These are phyloP conservation scores for Tipula helvola DNA, from an alignment of 2,888 invertebrate species.

Conservation along the genomic window DNA sequence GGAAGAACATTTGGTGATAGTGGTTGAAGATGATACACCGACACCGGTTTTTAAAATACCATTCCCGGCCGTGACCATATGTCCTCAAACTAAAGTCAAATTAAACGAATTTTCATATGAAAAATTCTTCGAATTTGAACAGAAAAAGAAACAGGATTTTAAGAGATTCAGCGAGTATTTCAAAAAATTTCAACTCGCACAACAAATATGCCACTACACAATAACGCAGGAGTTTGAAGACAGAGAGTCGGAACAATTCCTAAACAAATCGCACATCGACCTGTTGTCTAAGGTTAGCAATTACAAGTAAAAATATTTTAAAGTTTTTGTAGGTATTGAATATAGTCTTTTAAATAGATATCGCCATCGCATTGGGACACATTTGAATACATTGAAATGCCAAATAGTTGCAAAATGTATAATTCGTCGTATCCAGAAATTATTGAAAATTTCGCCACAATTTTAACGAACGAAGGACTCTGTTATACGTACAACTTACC, in stretches of 20 bases:
- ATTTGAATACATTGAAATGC: too few species aligned
- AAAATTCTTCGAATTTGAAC: too few species aligned
- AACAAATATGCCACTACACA: neutral
- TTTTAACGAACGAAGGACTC: neutral
- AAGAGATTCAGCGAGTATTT: too few species aligned
- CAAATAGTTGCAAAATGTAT: too few species aligned
- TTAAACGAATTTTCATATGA: neutral
- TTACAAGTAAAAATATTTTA: too few species aligned
- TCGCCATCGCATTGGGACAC: too few species aligned
- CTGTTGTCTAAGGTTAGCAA: neutral
- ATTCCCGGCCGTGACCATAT: neutral
- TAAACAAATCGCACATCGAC: neutral
- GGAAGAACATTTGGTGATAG: conserved; percentile 58
- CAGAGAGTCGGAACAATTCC: neutral
- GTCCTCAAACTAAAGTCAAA: neutral
- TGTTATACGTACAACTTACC: neutral
- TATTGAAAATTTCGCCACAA: too few species aligned
- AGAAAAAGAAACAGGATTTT: neutral
- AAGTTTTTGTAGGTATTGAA: too few species aligned
- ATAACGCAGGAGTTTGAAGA: neutral
- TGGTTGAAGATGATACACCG: conserved; percentile 28
- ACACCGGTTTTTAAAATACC: neutral
- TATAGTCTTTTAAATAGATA: too few species aligned
- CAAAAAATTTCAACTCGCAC: neutral
- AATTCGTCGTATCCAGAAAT: too few species aligned